Evolutionary conservation across 2,888 invertebrate genomes (phyloP).

Genomic region (Leucoma salicis): DNA sequence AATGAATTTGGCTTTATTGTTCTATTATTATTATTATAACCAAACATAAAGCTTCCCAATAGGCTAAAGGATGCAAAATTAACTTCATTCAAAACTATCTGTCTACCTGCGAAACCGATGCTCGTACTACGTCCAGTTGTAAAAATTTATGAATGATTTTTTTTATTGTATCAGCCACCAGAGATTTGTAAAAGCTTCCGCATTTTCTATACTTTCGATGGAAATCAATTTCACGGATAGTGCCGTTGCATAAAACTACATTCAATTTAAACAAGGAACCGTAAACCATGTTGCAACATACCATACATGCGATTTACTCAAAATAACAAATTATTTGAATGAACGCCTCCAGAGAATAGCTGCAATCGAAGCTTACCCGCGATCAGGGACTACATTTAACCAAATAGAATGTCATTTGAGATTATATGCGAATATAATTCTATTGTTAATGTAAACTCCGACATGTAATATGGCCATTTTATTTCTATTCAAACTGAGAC

Average conservation of each 20-base stretch:
- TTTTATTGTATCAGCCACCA: slow-evolving; percentile 54
- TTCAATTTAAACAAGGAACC: slow-evolving; percentile 54
- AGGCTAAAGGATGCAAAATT: slow-evolving; percentile 33
- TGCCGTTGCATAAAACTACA: slow-evolving; percentile 75
- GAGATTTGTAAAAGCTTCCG: slow-evolving; percentile 60
- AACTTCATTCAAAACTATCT: slow-evolving; percentile 51
- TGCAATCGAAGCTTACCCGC: slow-evolving; percentile 35
- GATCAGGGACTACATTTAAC: slow-evolving; percentile 53
- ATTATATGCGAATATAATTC: slow-evolving; percentile 49
- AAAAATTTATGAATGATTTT: slow-evolving; percentile 61
- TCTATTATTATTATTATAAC: too few relatives aligned
- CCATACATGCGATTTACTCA: slow-evolving; percentile 44
- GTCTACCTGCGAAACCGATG: slow-evolving; percentile 54
- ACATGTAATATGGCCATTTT: slow-evolving; percentile 57
- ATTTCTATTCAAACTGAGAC: slow-evolving; percentile 45
- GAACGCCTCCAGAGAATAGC: slow-evolving; percentile 73
- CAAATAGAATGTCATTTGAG: slow-evolving; percentile 62
- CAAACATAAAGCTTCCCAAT: slow-evolving; percentile 1
- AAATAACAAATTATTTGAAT: slow-evolving; percentile 64
- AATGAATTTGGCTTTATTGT: too few relatives aligned
- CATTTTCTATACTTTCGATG: slow-evolving; percentile 46
- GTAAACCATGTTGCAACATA: slow-evolving; percentile 46
- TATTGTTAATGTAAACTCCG: slow-evolving; percentile 49
- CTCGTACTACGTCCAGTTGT: slow-evolving; percentile 62
- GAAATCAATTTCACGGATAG: slow-evolving; percentile 74